Conservation (phyloP, 2,888 invertebrate genomes). For the Neocrepidodera transversa region DNA sequence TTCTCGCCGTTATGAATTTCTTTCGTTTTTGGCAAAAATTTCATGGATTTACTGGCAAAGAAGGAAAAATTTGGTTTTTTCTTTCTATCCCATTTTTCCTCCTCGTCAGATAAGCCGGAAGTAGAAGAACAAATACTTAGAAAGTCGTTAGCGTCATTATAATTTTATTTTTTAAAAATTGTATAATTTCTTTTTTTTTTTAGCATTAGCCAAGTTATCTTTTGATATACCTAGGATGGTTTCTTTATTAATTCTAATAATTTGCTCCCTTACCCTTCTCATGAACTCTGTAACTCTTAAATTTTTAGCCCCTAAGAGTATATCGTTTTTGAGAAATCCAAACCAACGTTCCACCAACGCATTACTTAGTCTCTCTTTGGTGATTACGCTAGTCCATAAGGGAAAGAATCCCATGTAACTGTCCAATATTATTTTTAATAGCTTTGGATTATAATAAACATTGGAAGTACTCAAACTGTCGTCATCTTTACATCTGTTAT, state of each 20-base stretch:
- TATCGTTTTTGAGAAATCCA: conserved; percentile 11
- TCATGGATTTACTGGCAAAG: too few species aligned
- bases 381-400: conserved; percentile 11
- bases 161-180: too few species aligned
- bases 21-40: too few species aligned
- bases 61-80: too few species aligned
- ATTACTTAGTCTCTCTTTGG: conserved; percentile 11
- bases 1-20: too few species aligned
- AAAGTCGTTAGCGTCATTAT: not conserved
- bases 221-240: conserved; percentile 9
- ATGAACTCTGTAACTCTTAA: conserved; percentile 8
- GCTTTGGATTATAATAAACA: too few species aligned
- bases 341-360: conserved; percentile 18
- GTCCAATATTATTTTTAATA: conserved; percentile 1
- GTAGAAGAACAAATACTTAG: not conserved
- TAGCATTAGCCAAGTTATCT: conserved; percentile 1
- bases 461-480: too few species aligned
- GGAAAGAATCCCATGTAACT: conserved; percentile 19
- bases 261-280: conserved; percentile 9
- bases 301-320: conserved; percentile 2
- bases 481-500: not conserved
- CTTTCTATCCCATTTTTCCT: not conserved
- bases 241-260: conserved; percentile 6
- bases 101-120: not conserved
- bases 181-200: not conserved